Percentiles rank a stretch among this genome's conserved stretches.
phyloP scores from a whole-genome alignment of 2,888 invertebrate genomes.

The Xanthia icteritia region DNA sequence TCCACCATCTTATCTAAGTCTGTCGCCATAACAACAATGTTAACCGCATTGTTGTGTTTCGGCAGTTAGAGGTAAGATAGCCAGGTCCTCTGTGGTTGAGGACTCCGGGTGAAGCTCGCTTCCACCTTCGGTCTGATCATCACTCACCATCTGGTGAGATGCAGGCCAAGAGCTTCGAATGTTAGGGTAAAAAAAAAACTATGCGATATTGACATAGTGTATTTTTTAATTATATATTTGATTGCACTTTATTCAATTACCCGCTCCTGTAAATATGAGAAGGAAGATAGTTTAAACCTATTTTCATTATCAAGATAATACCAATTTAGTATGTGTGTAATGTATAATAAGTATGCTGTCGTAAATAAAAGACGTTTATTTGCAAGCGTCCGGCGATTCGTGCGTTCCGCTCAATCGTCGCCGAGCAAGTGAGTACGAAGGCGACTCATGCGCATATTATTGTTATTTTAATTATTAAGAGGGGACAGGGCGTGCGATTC shows the following conservation, averaged over 20 bases:
- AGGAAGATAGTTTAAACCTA: background rate
- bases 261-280: background rate
- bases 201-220: background rate
- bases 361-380: conserved; percentile 51
- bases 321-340: conserved; percentile 4
- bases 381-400: conserved; percentile 61
- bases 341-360: conserved; percentile 8
- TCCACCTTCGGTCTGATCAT: no score
- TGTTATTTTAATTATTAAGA: conserved; percentile 10
- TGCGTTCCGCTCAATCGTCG: conserved; percentile 60
- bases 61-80: no score
- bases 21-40: no score
- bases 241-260: background rate
- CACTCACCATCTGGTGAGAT: no score
- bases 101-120: no score
- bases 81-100: no score
- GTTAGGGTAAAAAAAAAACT: no score
- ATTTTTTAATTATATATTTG: no score
- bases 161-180: no score
- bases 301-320: background rate
- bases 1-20: no score
- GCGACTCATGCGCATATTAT: conserved; percentile 39
- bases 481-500: no score
- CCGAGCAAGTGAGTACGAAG: conserved; percentile 55
- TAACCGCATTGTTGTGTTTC: no score